A percentile compares a stretch with the other conserved stretches of the same genome.
phyloP scores from a whole-genome alignment of 2,797 vertebrate species.

The Acipenser ruthenus region DNA sequence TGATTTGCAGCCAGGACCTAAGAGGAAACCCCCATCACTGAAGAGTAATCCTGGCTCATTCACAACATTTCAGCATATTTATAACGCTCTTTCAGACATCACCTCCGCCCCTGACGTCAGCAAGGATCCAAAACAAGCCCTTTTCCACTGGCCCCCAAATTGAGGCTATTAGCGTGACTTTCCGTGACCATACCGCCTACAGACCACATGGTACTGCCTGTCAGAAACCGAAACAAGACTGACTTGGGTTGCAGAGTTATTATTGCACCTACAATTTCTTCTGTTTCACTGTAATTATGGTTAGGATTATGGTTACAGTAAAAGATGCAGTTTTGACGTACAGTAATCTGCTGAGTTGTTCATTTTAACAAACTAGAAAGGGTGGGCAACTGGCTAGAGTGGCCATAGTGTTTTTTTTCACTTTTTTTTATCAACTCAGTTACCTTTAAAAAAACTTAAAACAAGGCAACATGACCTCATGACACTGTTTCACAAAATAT shows the following conservation, averaged over 20 bases:
- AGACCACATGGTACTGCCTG: too few species aligned
- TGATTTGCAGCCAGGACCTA: too few species aligned
- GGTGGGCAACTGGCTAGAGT: too few species aligned
- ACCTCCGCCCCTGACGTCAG: neutral
- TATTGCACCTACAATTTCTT: neutral
- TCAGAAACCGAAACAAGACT: too few species aligned
- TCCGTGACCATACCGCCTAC: neutral
- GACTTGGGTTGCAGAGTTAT: too few species aligned
- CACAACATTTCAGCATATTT: constrained; percentile 1
- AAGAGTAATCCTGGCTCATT: neutral
- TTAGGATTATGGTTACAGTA: neutral
- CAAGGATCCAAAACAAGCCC: neutral
- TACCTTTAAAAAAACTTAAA: too few species aligned
- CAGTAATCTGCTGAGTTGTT: too few species aligned
- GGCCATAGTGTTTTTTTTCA: too few species aligned
- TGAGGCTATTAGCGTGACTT: neutral
- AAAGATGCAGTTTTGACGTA: neutral
- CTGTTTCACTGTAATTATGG: neutral
- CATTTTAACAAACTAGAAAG: too few species aligned
- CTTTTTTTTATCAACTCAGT: too few species aligned
- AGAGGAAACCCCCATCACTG: neutral
- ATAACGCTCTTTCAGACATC: neutral
- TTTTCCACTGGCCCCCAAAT: neutral
- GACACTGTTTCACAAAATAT: too few species aligned
- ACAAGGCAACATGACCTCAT: too few species aligned